A percentile compares a stretch with the other conserved stretches of the same genome.
Evolutionary conservation across 2,113 vertebrate species (phyloP).

Genomic region (Zosterops pallidus): DNA sequence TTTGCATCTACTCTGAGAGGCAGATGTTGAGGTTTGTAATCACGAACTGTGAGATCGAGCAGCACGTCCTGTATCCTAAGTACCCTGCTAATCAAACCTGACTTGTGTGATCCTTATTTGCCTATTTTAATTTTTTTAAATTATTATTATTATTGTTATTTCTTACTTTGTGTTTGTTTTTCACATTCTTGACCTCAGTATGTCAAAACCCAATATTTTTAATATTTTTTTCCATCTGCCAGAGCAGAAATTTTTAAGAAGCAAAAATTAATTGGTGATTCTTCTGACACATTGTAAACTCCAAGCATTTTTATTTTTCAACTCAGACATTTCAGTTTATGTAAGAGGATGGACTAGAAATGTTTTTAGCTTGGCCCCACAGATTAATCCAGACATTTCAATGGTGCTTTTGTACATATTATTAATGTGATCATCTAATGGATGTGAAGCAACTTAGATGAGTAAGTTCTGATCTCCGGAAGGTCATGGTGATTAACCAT

Average conservation of each 20-base stretch:
- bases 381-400: neutral
- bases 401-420: neutral
- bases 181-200: conserved; percentile 27
- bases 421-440: neutral
- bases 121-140: too few species aligned
- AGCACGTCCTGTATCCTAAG: conserved; percentile 56
- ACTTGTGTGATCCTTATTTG: conserved; percentile 68
- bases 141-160: neutral
- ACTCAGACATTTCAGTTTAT: neutral
- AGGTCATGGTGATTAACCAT: neutral
- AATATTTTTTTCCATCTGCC: conserved; percentile 73
- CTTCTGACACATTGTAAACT: neutral
- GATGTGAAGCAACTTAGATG: neutral
- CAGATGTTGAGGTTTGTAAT: conserved; percentile 78
- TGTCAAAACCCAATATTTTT: conserved; percentile 33
- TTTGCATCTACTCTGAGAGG: conserved; percentile 43
- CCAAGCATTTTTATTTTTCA: neutral
- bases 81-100: conserved; percentile 67
- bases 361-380: neutral
- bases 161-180: conserved; percentile 67
- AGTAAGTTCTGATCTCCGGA: neutral
- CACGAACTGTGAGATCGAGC: conserved; percentile 4
- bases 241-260: neutral
- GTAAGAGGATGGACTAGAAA: neutral
- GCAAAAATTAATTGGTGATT: neutral